phyloP scores from a whole-genome alignment of 2,113 vertebrate genomes.

The Scomber japonicus region DNA sequence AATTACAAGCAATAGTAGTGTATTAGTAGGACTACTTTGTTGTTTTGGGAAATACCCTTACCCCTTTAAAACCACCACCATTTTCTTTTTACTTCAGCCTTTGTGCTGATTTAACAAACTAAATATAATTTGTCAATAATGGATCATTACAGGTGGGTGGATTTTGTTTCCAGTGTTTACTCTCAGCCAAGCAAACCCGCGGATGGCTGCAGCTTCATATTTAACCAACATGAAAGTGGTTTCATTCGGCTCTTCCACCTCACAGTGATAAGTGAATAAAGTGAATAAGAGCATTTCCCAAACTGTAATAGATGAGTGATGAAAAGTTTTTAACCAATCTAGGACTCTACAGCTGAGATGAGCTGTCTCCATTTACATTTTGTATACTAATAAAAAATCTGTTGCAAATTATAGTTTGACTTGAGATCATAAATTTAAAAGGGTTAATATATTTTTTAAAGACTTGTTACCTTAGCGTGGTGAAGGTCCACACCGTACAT shows the following conservation, averaged over 20 bases:
- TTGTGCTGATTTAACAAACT: too few relatives aligned
- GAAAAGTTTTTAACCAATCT: too few relatives aligned
- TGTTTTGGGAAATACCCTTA: neutral
- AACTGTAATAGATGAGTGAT: too few relatives aligned
- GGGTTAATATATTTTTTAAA: neutral
- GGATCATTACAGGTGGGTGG: too few relatives aligned
- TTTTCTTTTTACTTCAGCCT: too few relatives aligned
- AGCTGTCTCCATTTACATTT: neutral
- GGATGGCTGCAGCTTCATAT: neutral
- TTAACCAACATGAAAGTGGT: neutral
- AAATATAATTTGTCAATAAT: too few relatives aligned
- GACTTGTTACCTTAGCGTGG: conserved; percentile 92
- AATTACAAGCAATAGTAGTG: neutral
- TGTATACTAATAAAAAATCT: neutral
- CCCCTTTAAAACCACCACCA: too few relatives aligned
- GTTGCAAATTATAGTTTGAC: neutral
- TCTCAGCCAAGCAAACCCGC: neutral
- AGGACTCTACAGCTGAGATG: neutral
- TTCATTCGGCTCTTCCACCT: too few relatives aligned
- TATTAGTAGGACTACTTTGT: too few relatives aligned
- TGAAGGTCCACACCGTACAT: conserved; percentile 99
- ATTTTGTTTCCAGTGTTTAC: too few relatives aligned
- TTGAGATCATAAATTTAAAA: neutral
- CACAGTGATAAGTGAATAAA: too few relatives aligned
- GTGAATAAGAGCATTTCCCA: too few relatives aligned